phyloP scores from a whole-genome alignment of 1,140 invertebrate genomes.

The Riptortus pedestris region DNA sequence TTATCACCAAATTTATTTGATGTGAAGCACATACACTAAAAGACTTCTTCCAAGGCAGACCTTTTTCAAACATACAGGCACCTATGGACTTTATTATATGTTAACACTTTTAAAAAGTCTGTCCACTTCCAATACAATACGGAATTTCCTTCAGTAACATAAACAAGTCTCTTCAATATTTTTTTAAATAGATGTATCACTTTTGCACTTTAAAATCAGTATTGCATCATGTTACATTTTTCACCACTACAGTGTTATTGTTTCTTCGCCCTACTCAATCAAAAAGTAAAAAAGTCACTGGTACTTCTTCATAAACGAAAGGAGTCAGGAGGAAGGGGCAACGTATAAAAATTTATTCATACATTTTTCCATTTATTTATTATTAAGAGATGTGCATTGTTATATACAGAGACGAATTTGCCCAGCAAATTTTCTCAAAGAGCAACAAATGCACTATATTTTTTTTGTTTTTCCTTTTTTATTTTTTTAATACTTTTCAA shows the following conservation, averaged over 20 bases:
- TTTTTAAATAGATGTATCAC: conserved; percentile 15
- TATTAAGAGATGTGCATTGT: conserved; percentile 2
- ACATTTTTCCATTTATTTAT: conserved; percentile 9
- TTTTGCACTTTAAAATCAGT: conserved; percentile 19
- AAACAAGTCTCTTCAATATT: conserved; percentile 11
- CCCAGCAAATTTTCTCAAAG: conserved; percentile 22
- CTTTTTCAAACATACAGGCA: conserved; percentile 21
- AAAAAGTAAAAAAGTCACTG: conserved; percentile 11
- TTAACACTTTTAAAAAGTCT: conserved; percentile 13
- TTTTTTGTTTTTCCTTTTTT: conserved; percentile 2
- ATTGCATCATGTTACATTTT: conserved; percentile 24
- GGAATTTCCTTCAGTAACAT: neutral
- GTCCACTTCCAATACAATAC: conserved; percentile 21
- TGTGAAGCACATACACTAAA: conserved; percentile 20
- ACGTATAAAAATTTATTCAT: conserved; percentile 15
- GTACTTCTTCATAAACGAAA: neutral
- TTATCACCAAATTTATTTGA: conserved; percentile 23
- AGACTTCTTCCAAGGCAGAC: conserved; percentile 23
- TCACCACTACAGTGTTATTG: conserved; percentile 3
- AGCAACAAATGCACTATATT: conserved; percentile 3
- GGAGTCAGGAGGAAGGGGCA: neutral
- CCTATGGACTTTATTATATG: conserved; percentile 19
- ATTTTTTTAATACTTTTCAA: conserved; percentile 21
- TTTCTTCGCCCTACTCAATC: neutral
- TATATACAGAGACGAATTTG: conserved; percentile 19